phyloP scores from a whole-genome alignment of 2,888 invertebrate species.

The Caradrina clavipalpis region DNA sequence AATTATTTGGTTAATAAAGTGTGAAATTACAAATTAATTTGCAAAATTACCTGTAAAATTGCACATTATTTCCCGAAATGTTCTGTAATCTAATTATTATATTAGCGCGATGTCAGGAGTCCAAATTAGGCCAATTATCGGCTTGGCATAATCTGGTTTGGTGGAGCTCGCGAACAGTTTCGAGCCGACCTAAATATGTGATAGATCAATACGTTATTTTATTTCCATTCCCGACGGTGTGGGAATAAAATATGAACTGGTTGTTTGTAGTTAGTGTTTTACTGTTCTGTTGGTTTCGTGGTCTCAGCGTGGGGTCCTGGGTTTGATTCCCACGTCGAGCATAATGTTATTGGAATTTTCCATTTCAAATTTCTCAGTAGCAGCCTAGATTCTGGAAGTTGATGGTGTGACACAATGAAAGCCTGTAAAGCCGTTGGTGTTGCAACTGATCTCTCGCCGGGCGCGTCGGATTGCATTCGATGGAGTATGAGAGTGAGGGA shows the following conservation, averaged over 20 bases:
- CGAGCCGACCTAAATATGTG: slow-evolving; percentile 55
- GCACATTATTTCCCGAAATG: slow-evolving; percentile 21
- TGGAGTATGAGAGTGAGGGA: too few species aligned
- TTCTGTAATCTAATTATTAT: slow-evolving; percentile 42
- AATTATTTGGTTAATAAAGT: not conserved
- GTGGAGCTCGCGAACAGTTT: slow-evolving; percentile 45
- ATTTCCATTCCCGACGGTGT: slow-evolving; percentile 3
- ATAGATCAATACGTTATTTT: slow-evolving; percentile 55
- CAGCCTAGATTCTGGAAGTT: too few species aligned
- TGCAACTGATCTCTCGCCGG: too few species aligned
- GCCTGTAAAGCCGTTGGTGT: too few species aligned
- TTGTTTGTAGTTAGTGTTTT: not conserved
- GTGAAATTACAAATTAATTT: not conserved
- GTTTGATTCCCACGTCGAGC: too few species aligned
- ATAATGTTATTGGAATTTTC: too few species aligned
- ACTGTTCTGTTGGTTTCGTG: too few species aligned
- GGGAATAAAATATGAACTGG: slow-evolving; percentile 4
- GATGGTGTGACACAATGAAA: too few species aligned
- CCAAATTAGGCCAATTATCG: slow-evolving; percentile 65
- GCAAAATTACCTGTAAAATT: slow-evolving; percentile 17
- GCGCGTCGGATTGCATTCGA: too few species aligned
- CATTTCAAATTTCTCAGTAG: too few species aligned
- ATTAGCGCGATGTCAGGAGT: slow-evolving; percentile 44
- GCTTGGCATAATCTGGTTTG: slow-evolving; percentile 61
- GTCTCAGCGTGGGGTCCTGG: too few species aligned